Evolutionary conservation across 2,113 vertebrate genomes (phyloP).

Genomic region (Phyllopteryx taeniolatus): DNA sequence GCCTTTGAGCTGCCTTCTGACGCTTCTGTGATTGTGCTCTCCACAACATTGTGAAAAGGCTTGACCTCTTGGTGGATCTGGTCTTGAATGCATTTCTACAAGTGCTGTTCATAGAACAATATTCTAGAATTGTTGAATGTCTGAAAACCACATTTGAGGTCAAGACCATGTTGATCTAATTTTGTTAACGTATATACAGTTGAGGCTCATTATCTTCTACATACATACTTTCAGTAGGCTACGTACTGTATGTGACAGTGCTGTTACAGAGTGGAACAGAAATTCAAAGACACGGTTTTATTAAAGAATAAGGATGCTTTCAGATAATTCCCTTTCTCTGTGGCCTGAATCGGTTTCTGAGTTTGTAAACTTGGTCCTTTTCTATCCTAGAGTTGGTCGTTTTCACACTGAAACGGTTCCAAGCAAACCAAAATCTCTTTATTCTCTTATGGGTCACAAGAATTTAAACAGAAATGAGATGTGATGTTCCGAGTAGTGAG

Average conservation of each 20-base stretch:
- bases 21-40: slow-evolving; percentile 63
- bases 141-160: slow-evolving; percentile 9
- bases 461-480: no score
- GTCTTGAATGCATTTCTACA: slow-evolving; percentile 33
- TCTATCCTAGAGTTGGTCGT: not conserved
- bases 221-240: no score
- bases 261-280: no score
- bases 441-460: no score
- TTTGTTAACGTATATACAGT: not conserved
- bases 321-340: not conserved
- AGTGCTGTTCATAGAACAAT: slow-evolving; percentile 2
- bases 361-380: not conserved
- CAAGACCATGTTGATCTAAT: slow-evolving; percentile 21
- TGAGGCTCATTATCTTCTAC: not conserved
- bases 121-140: slow-evolving; percentile 25
- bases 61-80: slow-evolving; percentile 59
- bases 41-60: slow-evolving; percentile 54
- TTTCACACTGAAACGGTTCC: not conserved
- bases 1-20: slow-evolving; percentile 70
- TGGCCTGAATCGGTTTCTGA: not conserved
- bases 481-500: no score
- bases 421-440: not conserved
- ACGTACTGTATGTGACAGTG: no score
- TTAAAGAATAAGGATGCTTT: not conserved
- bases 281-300: not conserved